phyloP scores from a whole-genome alignment of 35 echinoderm and acorn worm genomes.

The Stichopus chloronotus region DNA sequence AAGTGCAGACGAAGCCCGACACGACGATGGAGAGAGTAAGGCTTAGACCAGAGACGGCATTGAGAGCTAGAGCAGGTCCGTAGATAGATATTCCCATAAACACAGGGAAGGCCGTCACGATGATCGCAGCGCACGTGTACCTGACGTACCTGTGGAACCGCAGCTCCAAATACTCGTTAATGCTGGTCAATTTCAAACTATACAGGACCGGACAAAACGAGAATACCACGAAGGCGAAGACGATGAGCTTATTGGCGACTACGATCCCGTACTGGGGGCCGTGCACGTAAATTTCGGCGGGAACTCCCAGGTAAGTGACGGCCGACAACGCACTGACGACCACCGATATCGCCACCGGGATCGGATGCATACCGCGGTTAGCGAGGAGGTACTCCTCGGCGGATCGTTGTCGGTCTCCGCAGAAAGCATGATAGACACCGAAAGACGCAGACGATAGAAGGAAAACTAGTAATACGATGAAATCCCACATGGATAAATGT shows the following conservation, averaged over 20 bases:
- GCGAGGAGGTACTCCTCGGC: slow-evolving; percentile 67
- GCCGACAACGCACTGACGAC: slow-evolving; percentile 68
- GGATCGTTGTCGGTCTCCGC: slow-evolving; percentile 53
- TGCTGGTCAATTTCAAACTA: slow-evolving; percentile 41
- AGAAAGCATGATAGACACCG: slow-evolving; percentile 64
- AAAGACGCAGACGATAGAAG: slow-evolving; percentile 41
- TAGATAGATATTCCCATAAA: slow-evolving; percentile 71
- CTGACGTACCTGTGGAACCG: slow-evolving; percentile 50
- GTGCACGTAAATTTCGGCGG: slow-evolving; percentile 60
- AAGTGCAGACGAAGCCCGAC: slow-evolving; percentile 49
- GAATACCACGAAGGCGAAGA: neutral
- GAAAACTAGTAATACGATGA: slow-evolving; percentile 46
- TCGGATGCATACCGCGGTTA: slow-evolving; percentile 54
- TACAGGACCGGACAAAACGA: slow-evolving; percentile 39
- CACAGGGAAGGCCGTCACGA: neutral
- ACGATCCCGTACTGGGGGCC: slow-evolving; percentile 48
- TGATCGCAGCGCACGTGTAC: neutral
- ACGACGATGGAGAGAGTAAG: slow-evolving; percentile 27
- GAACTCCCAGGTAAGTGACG: slow-evolving; percentile 65
- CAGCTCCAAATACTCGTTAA: slow-evolving; percentile 61
- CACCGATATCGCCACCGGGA: slow-evolving; percentile 60
- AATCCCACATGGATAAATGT: slow-evolving; percentile 26
- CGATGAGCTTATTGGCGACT: neutral
- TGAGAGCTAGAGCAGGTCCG: slow-evolving; percentile 67
- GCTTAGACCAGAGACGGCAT: slow-evolving; percentile 44